A percentile compares a stretch with the other conserved stretches of the same genome.
Evolutionary conservation across 2,888 invertebrate genomes (phyloP).

Genomic region (Archips xylosteana): DNA sequence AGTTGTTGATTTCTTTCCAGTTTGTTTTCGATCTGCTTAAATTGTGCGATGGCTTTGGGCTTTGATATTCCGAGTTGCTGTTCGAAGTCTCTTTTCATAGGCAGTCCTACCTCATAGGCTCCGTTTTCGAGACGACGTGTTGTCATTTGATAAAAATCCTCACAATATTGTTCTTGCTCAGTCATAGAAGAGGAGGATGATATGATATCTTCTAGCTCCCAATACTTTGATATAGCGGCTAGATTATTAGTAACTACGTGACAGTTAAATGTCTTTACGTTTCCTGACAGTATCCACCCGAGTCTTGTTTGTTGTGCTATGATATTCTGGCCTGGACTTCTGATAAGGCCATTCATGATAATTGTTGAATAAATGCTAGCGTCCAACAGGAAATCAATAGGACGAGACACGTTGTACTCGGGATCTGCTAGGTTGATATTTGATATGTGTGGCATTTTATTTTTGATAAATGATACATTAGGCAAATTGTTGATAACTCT

Average conservation of each 20-base stretch:
- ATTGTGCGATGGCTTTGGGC: slow-evolving; percentile 31
- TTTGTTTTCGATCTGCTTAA: slow-evolving; percentile 20
- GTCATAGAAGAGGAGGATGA: background rate
- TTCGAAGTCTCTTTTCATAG: slow-evolving; percentile 17
- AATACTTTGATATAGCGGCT: background rate
- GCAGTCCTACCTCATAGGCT: background rate
- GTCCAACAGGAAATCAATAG: too few relatives aligned
- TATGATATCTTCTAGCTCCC: slow-evolving; percentile 1
- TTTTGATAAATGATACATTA: background rate
- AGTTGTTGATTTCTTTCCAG: slow-evolving; percentile 11
- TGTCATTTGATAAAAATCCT: background rate
- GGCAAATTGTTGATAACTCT: background rate
- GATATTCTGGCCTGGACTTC: too few relatives aligned
- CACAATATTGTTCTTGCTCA: background rate
- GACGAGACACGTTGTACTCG: too few relatives aligned
- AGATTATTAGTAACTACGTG: slow-evolving; percentile 9
- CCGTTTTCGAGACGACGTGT: background rate
- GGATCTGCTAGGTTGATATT: too few relatives aligned
- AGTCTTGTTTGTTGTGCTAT: slow-evolving; percentile 17
- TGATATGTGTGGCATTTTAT: background rate
- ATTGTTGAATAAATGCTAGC: too few relatives aligned
- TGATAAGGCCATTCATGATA: too few relatives aligned
- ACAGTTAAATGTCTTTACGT: slow-evolving; percentile 27
- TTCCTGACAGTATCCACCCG: slow-evolving; percentile 15
- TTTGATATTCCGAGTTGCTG: slow-evolving; percentile 17